A percentile compares a stretch with the other conserved stretches of the same genome.
Conservation (phyloP, 2,797 vertebrate species). For the Spinibarbus caldwelli region DNA sequence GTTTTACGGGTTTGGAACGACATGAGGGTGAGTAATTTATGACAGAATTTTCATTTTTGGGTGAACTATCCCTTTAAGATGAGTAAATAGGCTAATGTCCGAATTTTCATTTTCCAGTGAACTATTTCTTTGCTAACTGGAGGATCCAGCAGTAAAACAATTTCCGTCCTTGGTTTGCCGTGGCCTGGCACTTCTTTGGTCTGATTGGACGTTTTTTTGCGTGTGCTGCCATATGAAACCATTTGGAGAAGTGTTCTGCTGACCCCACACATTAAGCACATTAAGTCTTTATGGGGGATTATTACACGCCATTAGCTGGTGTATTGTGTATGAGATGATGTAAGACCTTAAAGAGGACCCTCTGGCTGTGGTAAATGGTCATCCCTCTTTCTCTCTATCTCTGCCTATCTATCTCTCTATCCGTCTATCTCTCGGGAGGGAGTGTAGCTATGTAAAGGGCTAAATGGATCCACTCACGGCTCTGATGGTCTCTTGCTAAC, state of each 20-base stretch:
- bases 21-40: too few species aligned
- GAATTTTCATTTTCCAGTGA: background rate
- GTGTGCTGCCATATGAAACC: constrained; percentile 8
- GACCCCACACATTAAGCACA: constrained; percentile 41
- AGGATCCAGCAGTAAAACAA: background rate
- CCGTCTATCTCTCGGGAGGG: constrained; percentile 14
- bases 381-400: constrained; percentile 24
- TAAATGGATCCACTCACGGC: constrained; percentile 43
- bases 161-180: background rate
- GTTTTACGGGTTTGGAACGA: too few species aligned
- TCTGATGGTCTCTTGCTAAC: constrained; percentile 37
- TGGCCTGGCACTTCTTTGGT: background rate
- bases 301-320: constrained; percentile 48
- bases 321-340: constrained; percentile 32
- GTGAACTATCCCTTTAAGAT: too few species aligned
- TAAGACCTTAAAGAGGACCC: constrained; percentile 28
- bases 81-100: background rate
- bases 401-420: constrained; percentile 20
- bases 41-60: too few species aligned
- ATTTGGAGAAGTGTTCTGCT: constrained; percentile 33
- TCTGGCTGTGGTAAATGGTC: constrained; percentile 23
- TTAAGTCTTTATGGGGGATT: constrained; percentile 33
- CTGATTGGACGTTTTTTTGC: background rate
- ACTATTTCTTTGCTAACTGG: background rate
- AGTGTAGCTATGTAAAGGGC: constrained; percentile 12